These are phyloP conservation scores for Enteromius treurensis DNA, from an alignment of 2,797 vertebrate genomes.

Conservation along the genomic window DNA sequence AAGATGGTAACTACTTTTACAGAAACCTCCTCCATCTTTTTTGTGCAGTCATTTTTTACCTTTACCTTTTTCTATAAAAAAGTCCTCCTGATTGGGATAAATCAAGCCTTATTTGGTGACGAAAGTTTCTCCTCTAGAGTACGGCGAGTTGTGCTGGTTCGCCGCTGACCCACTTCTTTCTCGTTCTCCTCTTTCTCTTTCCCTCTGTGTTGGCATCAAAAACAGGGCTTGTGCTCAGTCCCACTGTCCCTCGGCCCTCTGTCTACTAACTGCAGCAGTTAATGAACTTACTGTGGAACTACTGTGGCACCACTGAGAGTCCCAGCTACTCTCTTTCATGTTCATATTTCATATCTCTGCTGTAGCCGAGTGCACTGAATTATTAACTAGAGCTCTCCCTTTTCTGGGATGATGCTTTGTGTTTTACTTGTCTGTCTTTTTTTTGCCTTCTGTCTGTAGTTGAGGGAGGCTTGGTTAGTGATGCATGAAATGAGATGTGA, in stretches of 20 bases:
- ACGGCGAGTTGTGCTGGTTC: conserved; percentile 37
- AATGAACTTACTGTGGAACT: conserved; percentile 71
- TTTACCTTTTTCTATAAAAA: conserved; percentile 4
- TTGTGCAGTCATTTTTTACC: neutral
- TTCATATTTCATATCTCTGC: conserved; percentile 80
- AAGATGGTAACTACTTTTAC: neutral
- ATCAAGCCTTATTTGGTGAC: conserved; percentile 46
- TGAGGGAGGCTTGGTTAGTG: conserved; percentile 20
- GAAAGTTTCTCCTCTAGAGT: conserved; percentile 42
- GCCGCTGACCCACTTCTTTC: conserved; percentile 55
- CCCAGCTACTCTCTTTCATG: conserved; percentile 71
- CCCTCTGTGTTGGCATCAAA: conserved; percentile 11
- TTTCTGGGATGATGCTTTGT: conserved; percentile 64
- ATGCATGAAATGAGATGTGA: conserved; percentile 51
- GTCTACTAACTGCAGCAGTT: conserved; percentile 63
- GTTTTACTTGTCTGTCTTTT: conserved; percentile 46
- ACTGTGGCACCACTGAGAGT: conserved; percentile 61
- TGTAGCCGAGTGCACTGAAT: conserved; percentile 76
- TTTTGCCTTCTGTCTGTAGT: conserved; percentile 26
- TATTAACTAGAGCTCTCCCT: conserved; percentile 74
- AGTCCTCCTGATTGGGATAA: conserved; percentile 43
- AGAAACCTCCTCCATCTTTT: conserved; percentile 26
- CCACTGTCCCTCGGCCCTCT: conserved; percentile 31
- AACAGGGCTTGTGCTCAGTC: conserved; percentile 2
- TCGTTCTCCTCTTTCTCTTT: conserved; percentile 22